A percentile compares a stretch with the other conserved stretches of the same genome.
These are phyloP conservation scores for Coluber constrictor DNA, from an alignment of 2,797 vertebrate species.

Conservation along the genomic window DNA sequence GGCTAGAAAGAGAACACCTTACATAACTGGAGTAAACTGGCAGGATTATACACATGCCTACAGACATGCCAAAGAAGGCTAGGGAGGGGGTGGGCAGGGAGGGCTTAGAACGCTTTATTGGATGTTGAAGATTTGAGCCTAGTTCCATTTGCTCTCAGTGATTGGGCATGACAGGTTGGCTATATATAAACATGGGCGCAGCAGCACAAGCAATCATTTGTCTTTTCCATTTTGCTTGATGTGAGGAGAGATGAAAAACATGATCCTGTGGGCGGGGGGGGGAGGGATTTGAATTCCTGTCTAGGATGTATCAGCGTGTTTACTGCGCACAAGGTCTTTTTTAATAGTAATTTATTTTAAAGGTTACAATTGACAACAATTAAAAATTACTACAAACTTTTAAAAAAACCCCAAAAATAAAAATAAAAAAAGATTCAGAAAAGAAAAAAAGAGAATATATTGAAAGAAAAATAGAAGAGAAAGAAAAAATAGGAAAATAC, in stretches of 20 bases:
- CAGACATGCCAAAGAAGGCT: neutral
- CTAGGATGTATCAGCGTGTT: neutral
- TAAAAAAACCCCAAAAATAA: neutral
- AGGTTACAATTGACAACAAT: neutral
- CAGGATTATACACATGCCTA: neutral
- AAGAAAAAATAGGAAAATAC: neutral
- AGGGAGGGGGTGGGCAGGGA: no score
- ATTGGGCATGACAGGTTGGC: neutral
- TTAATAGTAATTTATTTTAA: neutral
- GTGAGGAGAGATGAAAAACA: neutral
- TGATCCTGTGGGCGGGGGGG: no score
- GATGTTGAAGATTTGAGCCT: neutral
- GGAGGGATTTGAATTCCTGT: neutral
- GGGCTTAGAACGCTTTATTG: neutral
- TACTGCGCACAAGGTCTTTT: no score
- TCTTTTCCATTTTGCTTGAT: neutral
- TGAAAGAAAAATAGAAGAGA: neutral
- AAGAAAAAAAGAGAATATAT: neutral
- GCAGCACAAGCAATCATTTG: neutral
- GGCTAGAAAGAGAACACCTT: neutral
- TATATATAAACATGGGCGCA: neutral
- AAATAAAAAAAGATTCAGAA: neutral
- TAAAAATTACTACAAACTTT: neutral
- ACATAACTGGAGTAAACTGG: neutral
- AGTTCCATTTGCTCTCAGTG: neutral